Conservation (phyloP, 2,797 vertebrate genomes). For the Hephaestus fuliginosus region DNA sequence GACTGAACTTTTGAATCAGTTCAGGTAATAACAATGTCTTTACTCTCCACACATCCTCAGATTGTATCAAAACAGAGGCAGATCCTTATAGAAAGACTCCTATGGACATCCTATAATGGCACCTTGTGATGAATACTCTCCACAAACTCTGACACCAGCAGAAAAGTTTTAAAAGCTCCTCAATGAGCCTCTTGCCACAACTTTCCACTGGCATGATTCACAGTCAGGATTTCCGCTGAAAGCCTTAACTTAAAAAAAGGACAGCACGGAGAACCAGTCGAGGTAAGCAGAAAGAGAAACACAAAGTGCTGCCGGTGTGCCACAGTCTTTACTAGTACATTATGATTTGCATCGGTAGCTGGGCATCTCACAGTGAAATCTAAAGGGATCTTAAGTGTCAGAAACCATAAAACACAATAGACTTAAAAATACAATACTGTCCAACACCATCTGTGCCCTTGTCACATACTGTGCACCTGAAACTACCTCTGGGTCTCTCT, state of each 20-base stretch:
- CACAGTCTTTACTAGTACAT: conserved; percentile 27
- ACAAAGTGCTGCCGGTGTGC: conserved; percentile 23
- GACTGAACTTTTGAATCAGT: not conserved
- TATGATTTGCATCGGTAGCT: not conserved
- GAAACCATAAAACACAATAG: not conserved
- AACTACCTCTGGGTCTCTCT: not conserved
- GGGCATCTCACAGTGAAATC: conserved; percentile 2
- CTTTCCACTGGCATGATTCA: conserved; percentile 65
- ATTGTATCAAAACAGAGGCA: conserved; percentile 3
- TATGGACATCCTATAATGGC: conserved; percentile 13
- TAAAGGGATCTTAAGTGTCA: conserved; percentile 1
- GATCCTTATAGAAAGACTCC: not conserved
- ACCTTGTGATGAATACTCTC: conserved; percentile 33
- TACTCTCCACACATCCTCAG: not conserved
- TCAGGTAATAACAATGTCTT: not conserved
- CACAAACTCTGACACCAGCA: conserved; percentile 45
- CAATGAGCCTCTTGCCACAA: conserved; percentile 39
- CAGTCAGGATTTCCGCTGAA: conserved; percentile 52
- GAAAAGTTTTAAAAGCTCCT: conserved; percentile 55
- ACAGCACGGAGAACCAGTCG: conserved; percentile 25
- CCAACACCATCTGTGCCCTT: not conserved
- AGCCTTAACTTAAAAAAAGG: conserved; percentile 40
- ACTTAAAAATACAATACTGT: not conserved
- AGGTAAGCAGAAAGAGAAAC: conserved; percentile 44
- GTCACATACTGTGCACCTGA: not conserved